phyloP scores from a whole-genome alignment of 2,888 invertebrate species.

The Nudaria mundana region DNA sequence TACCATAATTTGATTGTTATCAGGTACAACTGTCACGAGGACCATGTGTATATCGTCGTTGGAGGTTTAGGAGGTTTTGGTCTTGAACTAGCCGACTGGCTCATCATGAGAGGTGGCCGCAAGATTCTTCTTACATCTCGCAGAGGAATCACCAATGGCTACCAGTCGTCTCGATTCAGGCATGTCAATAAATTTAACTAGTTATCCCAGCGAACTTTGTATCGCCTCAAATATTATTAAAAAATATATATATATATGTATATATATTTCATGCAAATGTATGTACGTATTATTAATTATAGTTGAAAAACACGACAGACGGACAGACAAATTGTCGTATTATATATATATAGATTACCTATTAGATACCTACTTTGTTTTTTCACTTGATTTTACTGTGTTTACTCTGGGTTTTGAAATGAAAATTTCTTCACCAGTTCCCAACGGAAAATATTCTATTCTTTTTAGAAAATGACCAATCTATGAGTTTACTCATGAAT shows the following conservation, averaged over 20 bases:
- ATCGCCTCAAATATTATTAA: too few relatives aligned
- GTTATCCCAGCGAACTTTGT: too few relatives aligned
- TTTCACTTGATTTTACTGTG: too few relatives aligned
- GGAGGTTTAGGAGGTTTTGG: constrained; percentile 97
- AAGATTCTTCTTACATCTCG: constrained; percentile 91
- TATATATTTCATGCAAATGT: too few relatives aligned
- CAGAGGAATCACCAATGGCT: constrained; percentile 89
- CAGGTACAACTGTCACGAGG: constrained; percentile 77
- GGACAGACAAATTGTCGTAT: too few relatives aligned
- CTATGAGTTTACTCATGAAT: too few relatives aligned
- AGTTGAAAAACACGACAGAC: too few relatives aligned
- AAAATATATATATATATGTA: too few relatives aligned
- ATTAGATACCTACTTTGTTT: too few relatives aligned
- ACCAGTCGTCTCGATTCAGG: constrained; percentile 89
- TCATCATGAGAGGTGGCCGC: constrained; percentile 90
- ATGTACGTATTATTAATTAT: too few relatives aligned
- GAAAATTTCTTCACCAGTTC: neutral
- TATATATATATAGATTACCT: too few relatives aligned
- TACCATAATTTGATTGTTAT: neutral
- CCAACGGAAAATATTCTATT: neutral
- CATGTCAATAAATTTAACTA: constrained; percentile 36
- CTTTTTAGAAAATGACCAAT: too few relatives aligned
- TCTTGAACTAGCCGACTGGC: constrained; percentile 92
- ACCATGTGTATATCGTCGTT: constrained; percentile 81
- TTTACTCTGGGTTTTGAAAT: neutral